phyloP scores from a whole-genome alignment of 2,888 invertebrate species.

The Merodon equestris region DNA sequence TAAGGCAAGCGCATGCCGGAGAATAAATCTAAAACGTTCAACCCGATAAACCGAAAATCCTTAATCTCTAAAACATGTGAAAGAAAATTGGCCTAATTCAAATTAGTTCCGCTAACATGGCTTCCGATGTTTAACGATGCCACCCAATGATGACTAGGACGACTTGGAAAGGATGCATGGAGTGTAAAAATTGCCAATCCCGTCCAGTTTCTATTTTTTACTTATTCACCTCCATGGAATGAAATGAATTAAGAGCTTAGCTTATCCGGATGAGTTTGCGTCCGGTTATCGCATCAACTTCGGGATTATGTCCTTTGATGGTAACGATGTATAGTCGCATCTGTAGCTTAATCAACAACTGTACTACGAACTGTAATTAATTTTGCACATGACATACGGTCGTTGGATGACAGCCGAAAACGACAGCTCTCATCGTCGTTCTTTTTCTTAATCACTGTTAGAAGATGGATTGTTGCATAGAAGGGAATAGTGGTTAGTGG shows the following conservation, averaged over 20 bases:
- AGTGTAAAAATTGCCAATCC: no score
- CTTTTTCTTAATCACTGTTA: not conserved
- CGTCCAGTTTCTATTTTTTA: no score
- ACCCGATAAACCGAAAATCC: not conserved
- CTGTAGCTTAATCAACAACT: conserved; percentile 9
- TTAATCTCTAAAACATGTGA: conserved; percentile 8
- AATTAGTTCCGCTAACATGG: conserved; percentile 18
- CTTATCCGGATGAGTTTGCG: not conserved
- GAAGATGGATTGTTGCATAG: no score
- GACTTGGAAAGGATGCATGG: no score
- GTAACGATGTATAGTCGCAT: no score
- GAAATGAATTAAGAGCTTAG: conserved; percentile 21
- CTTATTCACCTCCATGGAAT: not conserved
- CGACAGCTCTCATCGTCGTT: conserved; percentile 25
- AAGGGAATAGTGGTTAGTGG: not conserved
- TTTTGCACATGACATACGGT: conserved; percentile 12
- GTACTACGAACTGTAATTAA: conserved; percentile 29
- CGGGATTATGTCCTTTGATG: no score
- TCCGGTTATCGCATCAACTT: not conserved
- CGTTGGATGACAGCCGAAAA: conserved; percentile 14
- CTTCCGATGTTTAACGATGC: no score
- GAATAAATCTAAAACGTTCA: no score
- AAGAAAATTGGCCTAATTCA: conserved; percentile 29
- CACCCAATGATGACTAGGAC: no score
- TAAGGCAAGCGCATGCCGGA: not conserved